Base-by-base conservation (phyloP, 1,140 invertebrate species). In the Bombus impatiens region DNA sequence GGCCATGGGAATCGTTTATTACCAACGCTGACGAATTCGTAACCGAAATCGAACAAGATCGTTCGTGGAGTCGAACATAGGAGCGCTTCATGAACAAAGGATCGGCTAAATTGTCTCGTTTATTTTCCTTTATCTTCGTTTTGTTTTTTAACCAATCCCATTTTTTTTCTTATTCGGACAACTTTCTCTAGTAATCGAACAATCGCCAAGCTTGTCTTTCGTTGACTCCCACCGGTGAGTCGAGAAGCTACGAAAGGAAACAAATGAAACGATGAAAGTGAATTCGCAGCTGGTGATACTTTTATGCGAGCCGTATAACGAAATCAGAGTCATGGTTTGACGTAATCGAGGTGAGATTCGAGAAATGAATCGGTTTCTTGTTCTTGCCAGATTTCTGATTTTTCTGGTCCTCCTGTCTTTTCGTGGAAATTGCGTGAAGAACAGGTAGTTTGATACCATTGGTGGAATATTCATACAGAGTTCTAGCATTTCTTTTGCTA, bases 121-220 rank as follows among this genome's bases (percentile, higher is more conserved):
- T n/a, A 12, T n/a, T n/a, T 59, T 3, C 10, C n/a, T 28, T 62
- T 28, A 12, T 13, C 22, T 9, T n/a, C 28, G 5, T 53, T 53
- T 53, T 22, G 47, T n/a, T 4, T n/a, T n/a, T 62, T 28, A 28
- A 59, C 28, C 57, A 28, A 59, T 59, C 25, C 9, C 57, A 10
- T 59, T 59, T 28, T 59, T 28, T 68, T 80, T 70, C 28, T 62
- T 18, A 2, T 47, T 40, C n/a, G 35, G 72, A 81, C 59, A 82
- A 88, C 88, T 89, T 89, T 89, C 87, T 89, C 88, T 79, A 79
- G 44, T 81, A 68, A 89, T 84, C 77, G 76, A 77, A 84, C 76
- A 76, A 84, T 65, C 75, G 22, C 80, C 28, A 62, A 28, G 67
- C 80, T 84, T 40, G 59, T 84, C 47, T 81, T 35, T 77, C 72